phyloP scores from a whole-genome alignment of 2,888 invertebrate genomes.

The Calameuta pallipes region DNA sequence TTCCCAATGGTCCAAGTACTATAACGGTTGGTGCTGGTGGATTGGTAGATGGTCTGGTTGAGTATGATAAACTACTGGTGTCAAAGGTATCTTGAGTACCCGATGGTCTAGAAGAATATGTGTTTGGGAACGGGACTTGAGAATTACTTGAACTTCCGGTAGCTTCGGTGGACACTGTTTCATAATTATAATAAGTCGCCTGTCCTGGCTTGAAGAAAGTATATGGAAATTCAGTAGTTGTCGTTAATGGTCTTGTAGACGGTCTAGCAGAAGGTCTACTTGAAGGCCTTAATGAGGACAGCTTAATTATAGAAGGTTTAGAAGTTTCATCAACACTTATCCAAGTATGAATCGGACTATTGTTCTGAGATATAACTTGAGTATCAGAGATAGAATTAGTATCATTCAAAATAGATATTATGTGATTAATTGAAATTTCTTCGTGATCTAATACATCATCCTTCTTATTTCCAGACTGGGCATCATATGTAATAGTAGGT shows the following conservation, averaged over 20 bases:
- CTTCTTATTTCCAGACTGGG: constrained; percentile 56
- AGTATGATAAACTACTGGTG: constrained; percentile 39
- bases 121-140: constrained; percentile 23
- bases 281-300: constrained; percentile 29
- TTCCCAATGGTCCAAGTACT: constrained; percentile 68
- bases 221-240: constrained; percentile 48
- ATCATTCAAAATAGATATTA: constrained; percentile 65
- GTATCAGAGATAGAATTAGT: constrained; percentile 47
- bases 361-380: not conserved
- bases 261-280: constrained; percentile 20
- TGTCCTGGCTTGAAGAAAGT: constrained; percentile 51
- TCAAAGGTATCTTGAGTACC: constrained; percentile 32
- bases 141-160: constrained; percentile 21
- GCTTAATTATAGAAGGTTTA: constrained; percentile 53
- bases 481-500: constrained; percentile 61
- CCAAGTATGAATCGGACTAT: constrained; percentile 53
- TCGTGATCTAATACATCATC: constrained; percentile 56
- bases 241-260: constrained; percentile 18
- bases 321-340: constrained; percentile 56
- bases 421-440: constrained; percentile 66
- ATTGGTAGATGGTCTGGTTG: constrained; percentile 59
- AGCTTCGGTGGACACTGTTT: constrained; percentile 42
- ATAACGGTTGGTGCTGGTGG: constrained; percentile 72
- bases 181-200: constrained; percentile 54
- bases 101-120: constrained; percentile 35